Conservation (phyloP, 2,113 vertebrate genomes). For the Grantiella picta region DNA sequence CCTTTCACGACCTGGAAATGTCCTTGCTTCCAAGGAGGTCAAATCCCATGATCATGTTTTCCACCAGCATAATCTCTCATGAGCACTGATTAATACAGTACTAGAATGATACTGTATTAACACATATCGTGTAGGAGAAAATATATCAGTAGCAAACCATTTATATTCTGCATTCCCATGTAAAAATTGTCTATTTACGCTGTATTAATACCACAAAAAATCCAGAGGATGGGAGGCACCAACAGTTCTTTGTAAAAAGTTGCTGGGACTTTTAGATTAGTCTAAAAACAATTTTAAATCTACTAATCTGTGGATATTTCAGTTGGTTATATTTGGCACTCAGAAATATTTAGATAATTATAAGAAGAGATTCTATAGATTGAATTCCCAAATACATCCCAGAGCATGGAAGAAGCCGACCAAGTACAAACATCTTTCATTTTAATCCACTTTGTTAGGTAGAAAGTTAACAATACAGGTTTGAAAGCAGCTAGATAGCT, state of each 20-base stretch:
- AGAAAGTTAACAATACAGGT: background rate
- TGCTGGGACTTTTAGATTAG: background rate
- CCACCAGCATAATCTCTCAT: background rate
- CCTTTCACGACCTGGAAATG: background rate
- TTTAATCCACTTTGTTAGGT: background rate
- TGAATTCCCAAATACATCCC: background rate
- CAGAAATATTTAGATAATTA: background rate
- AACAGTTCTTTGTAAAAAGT: background rate
- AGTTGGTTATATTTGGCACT: background rate
- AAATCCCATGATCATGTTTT: background rate
- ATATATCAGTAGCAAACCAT: background rate
- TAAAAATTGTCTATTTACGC: background rate
- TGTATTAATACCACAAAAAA: background rate
- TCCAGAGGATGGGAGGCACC: background rate
- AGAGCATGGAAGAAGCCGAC: background rate
- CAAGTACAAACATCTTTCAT: background rate
- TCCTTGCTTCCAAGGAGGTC: background rate
- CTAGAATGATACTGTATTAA: background rate
- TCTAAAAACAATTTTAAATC: background rate
- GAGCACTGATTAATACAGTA: background rate
- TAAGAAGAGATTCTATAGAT: background rate
- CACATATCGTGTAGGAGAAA: background rate
- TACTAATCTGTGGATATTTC: background rate
- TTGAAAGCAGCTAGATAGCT: background rate
- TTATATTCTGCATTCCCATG: background rate